phyloP scores from a whole-genome alignment of 2,888 invertebrate genomes.

The Aspidapion aeneum region DNA sequence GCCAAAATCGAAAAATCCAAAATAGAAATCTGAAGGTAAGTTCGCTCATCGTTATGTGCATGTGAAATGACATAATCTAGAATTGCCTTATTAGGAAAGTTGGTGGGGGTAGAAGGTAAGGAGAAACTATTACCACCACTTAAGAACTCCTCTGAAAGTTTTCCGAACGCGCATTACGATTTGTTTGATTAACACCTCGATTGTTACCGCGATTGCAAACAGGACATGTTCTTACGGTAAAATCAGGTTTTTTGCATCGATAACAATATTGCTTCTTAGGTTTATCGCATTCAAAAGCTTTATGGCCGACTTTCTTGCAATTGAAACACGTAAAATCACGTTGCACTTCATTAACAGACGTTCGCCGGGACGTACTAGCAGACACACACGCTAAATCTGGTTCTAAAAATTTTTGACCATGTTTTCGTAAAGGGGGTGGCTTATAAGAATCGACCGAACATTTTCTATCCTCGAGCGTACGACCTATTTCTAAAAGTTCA shows the following conservation, averaged over 20 bases:
- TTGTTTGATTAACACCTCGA: too few relatives aligned
- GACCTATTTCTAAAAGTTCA: background rate
- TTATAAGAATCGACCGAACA: background rate
- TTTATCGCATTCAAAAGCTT: too few relatives aligned
- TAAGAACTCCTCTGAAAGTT: background rate
- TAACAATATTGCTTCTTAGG: background rate
- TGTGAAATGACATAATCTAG: slow-evolving; percentile 1
- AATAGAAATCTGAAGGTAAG: background rate
- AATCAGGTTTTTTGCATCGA: background rate
- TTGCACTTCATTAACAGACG: background rate
- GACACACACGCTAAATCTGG: background rate
- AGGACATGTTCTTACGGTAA: background rate
- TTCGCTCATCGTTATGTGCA: background rate
- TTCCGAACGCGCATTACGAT: background rate
- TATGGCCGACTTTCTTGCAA: background rate
- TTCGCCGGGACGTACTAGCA: background rate
- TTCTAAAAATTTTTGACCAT: background rate
- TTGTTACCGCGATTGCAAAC: background rate
- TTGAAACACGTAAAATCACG: background rate
- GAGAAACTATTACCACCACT: background rate
- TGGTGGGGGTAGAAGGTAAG: background rate
- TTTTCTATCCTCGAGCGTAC: background rate
- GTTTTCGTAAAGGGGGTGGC: background rate
- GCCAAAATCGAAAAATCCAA: background rate
- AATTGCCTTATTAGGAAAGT: background rate